Percentiles rank a stretch among this genome's conserved stretches.
These are phyloP conservation scores for Dinoponera quadriceps DNA, from an alignment of 1,140 invertebrate species.

Conservation along the genomic window DNA sequence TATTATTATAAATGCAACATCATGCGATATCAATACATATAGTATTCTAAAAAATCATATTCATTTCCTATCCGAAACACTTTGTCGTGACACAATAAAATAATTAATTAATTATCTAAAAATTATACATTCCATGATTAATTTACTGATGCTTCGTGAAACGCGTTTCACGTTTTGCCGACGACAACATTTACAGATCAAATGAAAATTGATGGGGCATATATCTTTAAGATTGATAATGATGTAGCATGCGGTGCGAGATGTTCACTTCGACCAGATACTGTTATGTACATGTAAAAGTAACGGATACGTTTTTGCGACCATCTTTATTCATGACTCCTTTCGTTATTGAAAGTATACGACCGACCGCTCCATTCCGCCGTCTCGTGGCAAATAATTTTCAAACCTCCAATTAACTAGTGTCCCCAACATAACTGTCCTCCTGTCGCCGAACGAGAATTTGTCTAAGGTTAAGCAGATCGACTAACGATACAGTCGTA, in stretches of 20 bases:
- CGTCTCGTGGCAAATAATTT: not conserved
- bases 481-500: not conserved
- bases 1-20: too few species aligned
- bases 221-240: conserved; percentile 12
- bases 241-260: not conserved
- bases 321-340: conserved; percentile 26
- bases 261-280: not conserved
- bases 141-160: conserved; percentile 11
- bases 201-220: conserved; percentile 4
- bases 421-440: not conserved
- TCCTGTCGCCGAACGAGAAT: not conserved
- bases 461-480: conserved; percentile 17
- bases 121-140: conserved; percentile 11
- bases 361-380: not conserved
- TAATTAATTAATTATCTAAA: not conserved
- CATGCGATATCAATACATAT: too few species aligned
- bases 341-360: conserved; percentile 7
- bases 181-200: not conserved
- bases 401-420: conserved; percentile 6
- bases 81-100: not conserved
- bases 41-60: too few species aligned
- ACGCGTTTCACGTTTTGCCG: not conserved
- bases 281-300: conserved; percentile 1
- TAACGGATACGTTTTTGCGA: not conserved
- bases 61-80: not conserved